These are phyloP conservation scores for Melieria omissa DNA, from an alignment of 2,888 invertebrate genomes.

Conservation along the genomic window DNA sequence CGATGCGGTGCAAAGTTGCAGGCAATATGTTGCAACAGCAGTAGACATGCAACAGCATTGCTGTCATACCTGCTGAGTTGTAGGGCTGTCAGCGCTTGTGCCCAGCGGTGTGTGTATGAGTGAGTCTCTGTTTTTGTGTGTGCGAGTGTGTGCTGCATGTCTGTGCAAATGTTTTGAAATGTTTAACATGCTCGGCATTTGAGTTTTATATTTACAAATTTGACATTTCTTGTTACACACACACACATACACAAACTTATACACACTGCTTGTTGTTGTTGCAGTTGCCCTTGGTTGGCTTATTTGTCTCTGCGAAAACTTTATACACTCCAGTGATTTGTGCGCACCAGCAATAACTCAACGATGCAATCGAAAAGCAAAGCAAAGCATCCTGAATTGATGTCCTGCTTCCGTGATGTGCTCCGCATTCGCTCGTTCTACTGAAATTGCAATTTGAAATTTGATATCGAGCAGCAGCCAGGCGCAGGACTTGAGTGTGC, in stretches of 20 bases:
- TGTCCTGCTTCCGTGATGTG: not conserved
- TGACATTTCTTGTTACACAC: not conserved
- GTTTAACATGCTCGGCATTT: not conserved
- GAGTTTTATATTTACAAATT: not conserved
- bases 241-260: slow-evolving; percentile 19
- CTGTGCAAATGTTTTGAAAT: no score
- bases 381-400: not conserved
- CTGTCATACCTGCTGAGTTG: no score
- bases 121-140: not conserved
- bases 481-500: no score
- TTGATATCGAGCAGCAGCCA: not conserved
- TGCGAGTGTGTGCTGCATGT: not conserved
- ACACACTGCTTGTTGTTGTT: slow-evolving; percentile 19
- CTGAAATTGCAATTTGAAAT: no score
- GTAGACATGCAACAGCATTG: not conserved
- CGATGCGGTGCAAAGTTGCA: not conserved
- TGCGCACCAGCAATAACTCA: not conserved
- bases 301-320: slow-evolving; percentile 4
- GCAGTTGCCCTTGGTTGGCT: not conserved
- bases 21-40: no score
- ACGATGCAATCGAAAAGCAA: not conserved
- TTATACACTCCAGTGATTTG: slow-evolving; percentile 22
- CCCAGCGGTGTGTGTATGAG: not conserved
- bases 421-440: no score
- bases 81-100: no score